Percentiles rank a stretch among this genome's conserved stretches.
These are phyloP conservation scores for Ptychoptera albimana DNA, from an alignment of 2,888 invertebrate species.

Conservation along the genomic window DNA sequence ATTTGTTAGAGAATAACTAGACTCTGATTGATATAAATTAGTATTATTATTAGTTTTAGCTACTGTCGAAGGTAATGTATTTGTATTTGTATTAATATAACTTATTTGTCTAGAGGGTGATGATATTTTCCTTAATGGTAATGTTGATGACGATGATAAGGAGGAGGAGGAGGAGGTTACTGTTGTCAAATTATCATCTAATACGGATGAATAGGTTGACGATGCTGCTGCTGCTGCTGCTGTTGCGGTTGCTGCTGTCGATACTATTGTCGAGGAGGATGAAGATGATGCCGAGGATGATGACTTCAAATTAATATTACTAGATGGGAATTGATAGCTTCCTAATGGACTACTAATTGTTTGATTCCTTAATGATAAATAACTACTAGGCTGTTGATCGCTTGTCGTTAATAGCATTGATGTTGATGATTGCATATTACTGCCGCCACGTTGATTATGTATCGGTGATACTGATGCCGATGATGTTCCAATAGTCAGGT, in stretches of 20 bases:
- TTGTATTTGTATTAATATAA: conserved; percentile 13
- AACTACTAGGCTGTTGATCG: conserved; percentile 16
- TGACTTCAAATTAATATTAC: conserved; percentile 8
- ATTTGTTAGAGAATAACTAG: conserved; percentile 22
- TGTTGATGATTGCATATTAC: conserved; percentile 19
- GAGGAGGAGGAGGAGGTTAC: conserved; percentile 8
- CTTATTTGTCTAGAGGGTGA: conserved; percentile 22
- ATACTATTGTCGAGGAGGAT: conserved; percentile 4
- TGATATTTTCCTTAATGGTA: conserved; percentile 12
- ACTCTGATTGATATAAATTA: conserved; percentile 17
- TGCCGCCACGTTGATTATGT: neutral
- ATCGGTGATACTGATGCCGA: conserved; percentile 17
- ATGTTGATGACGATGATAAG: conserved; percentile 7
- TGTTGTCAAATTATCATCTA: conserved; percentile 12
- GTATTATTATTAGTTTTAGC: conserved; percentile 17
- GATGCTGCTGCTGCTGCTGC: conserved; percentile 13
- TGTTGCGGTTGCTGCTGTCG: conserved; percentile 8
- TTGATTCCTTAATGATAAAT: conserved; percentile 12
- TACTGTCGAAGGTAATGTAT: conserved; percentile 15
- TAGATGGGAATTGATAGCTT: conserved; percentile 12
- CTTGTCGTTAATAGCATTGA: conserved; percentile 25
- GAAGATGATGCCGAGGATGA: conserved; percentile 5
- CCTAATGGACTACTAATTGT: conserved; percentile 13
- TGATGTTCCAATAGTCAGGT: conserved; percentile 21
- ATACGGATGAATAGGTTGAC: conserved; percentile 7